Percentiles rank a stretch among this genome's conserved stretches.
Evolutionary conservation across 2,888 invertebrate genomes (phyloP).

Genomic region (Drosophila kambysellisi): DNA sequence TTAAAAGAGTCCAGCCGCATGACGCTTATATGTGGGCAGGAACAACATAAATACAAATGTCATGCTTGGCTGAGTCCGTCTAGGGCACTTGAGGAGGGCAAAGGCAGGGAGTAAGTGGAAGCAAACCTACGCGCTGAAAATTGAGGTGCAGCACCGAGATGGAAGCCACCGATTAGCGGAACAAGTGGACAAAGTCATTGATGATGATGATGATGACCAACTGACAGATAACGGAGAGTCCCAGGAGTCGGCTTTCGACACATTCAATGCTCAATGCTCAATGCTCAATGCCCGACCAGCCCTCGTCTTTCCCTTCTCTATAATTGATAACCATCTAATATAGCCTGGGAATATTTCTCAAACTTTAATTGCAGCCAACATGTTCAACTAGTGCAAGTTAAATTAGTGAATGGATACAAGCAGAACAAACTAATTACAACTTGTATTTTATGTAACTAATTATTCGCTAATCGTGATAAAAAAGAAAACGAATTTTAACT

Average conservation of each 20-base stretch:
- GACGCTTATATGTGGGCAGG: slow-evolving; percentile 36
- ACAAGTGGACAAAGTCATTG: slow-evolving; percentile 37
- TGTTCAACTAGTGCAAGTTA: neutral
- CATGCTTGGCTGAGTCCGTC: slow-evolving; percentile 56
- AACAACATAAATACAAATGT: slow-evolving; percentile 46
- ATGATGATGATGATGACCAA: slow-evolving; percentile 34
- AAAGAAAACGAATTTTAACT: no score
- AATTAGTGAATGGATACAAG: neutral
- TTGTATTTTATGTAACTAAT: no score
- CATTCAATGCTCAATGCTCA: slow-evolving; percentile 19
- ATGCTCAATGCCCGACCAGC: slow-evolving; percentile 28
- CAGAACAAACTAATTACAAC: no score
- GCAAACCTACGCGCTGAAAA: slow-evolving; percentile 1
- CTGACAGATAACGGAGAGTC: slow-evolving; percentile 35
- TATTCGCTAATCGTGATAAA: no score
- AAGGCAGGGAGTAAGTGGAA: neutral
- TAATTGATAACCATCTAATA: slow-evolving; percentile 11
- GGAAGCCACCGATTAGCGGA: slow-evolving; percentile 44
- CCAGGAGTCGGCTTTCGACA: slow-evolving; percentile 36
- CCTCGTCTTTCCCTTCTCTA: neutral
- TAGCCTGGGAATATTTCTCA: slow-evolving; percentile 4
- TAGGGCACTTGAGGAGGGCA: slow-evolving; percentile 20
- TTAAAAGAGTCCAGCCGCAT: slow-evolving; percentile 3
- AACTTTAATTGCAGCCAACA: slow-evolving; percentile 3
- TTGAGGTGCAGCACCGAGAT: slow-evolving; percentile 21